These are phyloP conservation scores for Plagiodera versicolora DNA, from an alignment of 2,888 invertebrate species.

Conservation along the genomic window DNA sequence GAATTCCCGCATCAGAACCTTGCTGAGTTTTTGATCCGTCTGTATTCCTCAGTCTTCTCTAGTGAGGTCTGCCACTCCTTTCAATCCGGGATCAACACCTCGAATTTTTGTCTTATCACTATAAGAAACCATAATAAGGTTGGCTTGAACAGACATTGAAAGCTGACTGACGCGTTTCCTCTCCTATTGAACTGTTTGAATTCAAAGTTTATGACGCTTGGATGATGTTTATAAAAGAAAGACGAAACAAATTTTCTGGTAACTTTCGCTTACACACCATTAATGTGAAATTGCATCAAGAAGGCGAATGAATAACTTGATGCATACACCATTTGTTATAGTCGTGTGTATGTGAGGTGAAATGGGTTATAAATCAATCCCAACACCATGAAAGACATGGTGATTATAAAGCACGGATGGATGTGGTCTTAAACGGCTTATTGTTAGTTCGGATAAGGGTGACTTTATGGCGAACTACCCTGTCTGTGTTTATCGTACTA, in stretches of 20 bases:
- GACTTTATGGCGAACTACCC: neutral
- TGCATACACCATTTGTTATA: constrained; percentile 23
- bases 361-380: constrained; percentile 18
- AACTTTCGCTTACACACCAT: constrained; percentile 13
- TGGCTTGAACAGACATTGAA: too few relatives aligned
- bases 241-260: neutral
- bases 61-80: too few relatives aligned
- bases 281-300: constrained; percentile 22
- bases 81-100: too few relatives aligned
- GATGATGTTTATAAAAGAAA: too few relatives aligned
- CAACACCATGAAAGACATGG: neutral
- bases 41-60: too few relatives aligned
- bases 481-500: neutral
- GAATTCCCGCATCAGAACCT: too few relatives aligned
- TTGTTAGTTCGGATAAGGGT: neutral
- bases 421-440: neutral
- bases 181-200: too few relatives aligned
- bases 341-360: constrained; percentile 9
- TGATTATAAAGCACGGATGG: neutral
- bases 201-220: too few relatives aligned
- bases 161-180: too few relatives aligned
- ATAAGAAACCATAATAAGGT: too few relatives aligned
- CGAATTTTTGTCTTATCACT: too few relatives aligned
- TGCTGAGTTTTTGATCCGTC: too few relatives aligned
- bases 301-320: constrained; percentile 30